Conservation (phyloP, 2,888 invertebrate species). For the Tanaodytes sp. region DNA sequence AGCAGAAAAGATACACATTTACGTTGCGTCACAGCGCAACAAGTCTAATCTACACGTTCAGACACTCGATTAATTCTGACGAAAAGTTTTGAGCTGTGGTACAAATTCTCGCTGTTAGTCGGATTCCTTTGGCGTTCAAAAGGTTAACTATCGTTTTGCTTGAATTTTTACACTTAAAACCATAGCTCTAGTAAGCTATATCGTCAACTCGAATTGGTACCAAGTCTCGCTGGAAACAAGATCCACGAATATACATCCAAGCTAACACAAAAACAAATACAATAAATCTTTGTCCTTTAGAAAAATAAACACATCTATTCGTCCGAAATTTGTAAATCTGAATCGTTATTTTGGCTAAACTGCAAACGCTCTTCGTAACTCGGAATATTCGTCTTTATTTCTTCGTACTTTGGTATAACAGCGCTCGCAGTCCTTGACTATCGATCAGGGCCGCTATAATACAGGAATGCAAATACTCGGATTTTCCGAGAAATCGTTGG, state of each 20-base stretch:
- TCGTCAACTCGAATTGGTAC: constrained; percentile 44
- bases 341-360: constrained; percentile 21
- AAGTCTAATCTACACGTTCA: constrained; percentile 52
- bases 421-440: constrained; percentile 45
- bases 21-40: constrained; percentile 27
- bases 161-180: too few relatives aligned
- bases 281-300: constrained; percentile 44
- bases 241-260: constrained; percentile 46
- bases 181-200: too few relatives aligned
- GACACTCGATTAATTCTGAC: constrained; percentile 51
- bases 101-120: constrained; percentile 35
- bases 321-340: constrained; percentile 37
- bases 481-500: constrained; percentile 15
- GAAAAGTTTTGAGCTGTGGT: constrained; percentile 43
- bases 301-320: constrained; percentile 54
- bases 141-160: too few relatives aligned
- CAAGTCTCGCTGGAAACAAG: constrained; percentile 41
- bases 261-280: constrained; percentile 52
- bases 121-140: too few relatives aligned
- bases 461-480: constrained; percentile 41
- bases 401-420: constrained; percentile 48
- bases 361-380: constrained; percentile 27
- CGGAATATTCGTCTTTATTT: constrained; percentile 12
- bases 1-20: constrained; percentile 51
- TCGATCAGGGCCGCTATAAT: constrained; percentile 38